Evolutionary conservation across 2,797 vertebrate genomes (phyloP), one percentile per base, ranked within the genome.

Genomic region (Malacoctenus gilli): DNA sequence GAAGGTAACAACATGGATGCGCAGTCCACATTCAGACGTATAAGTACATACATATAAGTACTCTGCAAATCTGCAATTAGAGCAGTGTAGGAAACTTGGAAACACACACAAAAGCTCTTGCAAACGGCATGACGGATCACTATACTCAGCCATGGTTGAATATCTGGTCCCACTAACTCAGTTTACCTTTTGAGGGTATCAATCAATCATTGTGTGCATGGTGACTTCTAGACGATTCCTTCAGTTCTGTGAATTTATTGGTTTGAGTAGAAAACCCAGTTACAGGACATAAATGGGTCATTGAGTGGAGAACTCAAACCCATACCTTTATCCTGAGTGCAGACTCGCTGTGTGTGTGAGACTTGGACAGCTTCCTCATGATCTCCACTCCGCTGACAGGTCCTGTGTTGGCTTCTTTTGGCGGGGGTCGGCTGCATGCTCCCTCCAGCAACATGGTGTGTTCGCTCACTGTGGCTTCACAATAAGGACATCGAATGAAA

Each of bases 281-380:
- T 20, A 32, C 4, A 19, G 25, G 31, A 42, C 13, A 21, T 19
- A 21, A 41, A 10, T 10, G 6, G 10, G 31, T 25, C 4, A 50
- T 46, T 3, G 3, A 35, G 10, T 20, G 2, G 0, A 3, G 36
- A 7, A 37, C 2, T 0, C 15, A 18, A 11, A 43, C 19, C 1
- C 15, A 38, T 89, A 98, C 97, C 95, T 97, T 99, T 73, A 99
- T 98, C 77, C 95, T 95, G 67, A 97, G 90, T 19, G 91, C 96
- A 53, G 97, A 97, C 80, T 99, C 97, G 47, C 83, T 95, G 81
- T 98, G 95, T 0, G 94, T 91, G 66, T 99, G 96, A 30, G 96
- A 94, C 85, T 99, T 99, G 32, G 97, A 99, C 23, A 99, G 86
- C 22, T 99, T 99, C 82, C 97, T 94, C 94, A 99, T 99, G 80